Percentiles rank a stretch among this genome's conserved stretches.
Evolutionary conservation across 2,797 vertebrate genomes (phyloP).

Genomic region (Eidolon dupreanum): DNA sequence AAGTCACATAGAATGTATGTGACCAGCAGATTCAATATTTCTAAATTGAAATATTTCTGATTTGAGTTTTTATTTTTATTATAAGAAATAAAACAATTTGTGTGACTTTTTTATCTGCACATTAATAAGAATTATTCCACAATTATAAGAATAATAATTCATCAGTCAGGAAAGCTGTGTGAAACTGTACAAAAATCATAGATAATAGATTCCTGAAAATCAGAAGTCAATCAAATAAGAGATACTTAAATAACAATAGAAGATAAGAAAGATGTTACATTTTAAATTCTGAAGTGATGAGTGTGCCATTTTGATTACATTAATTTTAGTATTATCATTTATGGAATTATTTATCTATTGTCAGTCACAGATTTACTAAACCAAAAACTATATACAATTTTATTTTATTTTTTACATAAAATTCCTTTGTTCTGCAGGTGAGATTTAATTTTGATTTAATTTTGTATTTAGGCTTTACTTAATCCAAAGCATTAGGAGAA

Average conservation of each 20-base stretch:
- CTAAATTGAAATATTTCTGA: background rate
- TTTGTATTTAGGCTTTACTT: slow-evolving; percentile 5
- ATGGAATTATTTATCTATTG: background rate
- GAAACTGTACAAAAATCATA: background rate
- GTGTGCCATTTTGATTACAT: background rate
- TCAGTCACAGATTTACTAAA: background rate
- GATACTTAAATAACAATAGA: background rate
- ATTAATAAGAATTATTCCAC: background rate
- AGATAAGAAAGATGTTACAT: background rate
- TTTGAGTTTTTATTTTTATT: background rate
- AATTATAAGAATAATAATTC: background rate
- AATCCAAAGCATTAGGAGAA: background rate
- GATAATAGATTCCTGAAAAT: background rate
- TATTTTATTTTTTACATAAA: background rate
- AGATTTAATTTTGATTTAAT: slow-evolving; percentile 21
- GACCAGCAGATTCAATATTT: background rate
- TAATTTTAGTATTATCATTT: background rate
- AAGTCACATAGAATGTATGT: background rate
- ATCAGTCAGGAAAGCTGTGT: background rate
- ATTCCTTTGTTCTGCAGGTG: background rate
- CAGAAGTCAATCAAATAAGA: background rate
- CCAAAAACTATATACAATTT: background rate
- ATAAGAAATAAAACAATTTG: background rate
- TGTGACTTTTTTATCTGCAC: background rate
- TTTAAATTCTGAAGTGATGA: background rate